A percentile compares a stretch with the other conserved stretches of the same genome.
Conservation (phyloP, 2,797 vertebrate species). For the Squalus acanthias region DNA sequence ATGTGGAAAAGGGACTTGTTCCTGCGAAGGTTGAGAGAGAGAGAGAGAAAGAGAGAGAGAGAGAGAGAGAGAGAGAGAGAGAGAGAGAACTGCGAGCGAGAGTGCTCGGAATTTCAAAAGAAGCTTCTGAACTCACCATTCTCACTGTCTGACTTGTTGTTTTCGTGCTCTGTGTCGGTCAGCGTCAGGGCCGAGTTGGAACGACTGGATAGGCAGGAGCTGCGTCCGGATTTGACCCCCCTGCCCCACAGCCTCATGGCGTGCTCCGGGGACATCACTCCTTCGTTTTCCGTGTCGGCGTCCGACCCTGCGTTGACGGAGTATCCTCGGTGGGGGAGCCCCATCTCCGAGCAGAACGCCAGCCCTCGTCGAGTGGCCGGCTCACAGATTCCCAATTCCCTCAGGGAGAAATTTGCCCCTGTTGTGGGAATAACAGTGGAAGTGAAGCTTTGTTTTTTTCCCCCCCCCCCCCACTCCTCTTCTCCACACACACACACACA, state of each 20-base stretch:
- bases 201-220: constrained; percentile 89
- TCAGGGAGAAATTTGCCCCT: constrained; percentile 97
- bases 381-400: constrained; percentile 94
- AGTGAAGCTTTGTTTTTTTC: not conserved
- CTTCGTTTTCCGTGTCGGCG: constrained; percentile 79
- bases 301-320: constrained; percentile 78
- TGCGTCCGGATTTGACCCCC: constrained; percentile 83
- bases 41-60: too few relatives aligned
- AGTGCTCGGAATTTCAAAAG: not conserved
- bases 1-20: constrained; percentile 42
- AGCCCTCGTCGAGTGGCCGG: constrained; percentile 82
- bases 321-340: constrained; percentile 88
- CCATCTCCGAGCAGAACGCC: constrained; percentile 90
- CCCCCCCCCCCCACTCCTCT: too few relatives aligned
- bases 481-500: not conserved
- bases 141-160: constrained; percentile 88
- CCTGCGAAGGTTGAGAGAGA: not conserved
- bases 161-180: constrained; percentile 94
- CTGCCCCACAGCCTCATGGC: constrained; percentile 90
- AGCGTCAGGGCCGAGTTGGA: constrained; percentile 96
- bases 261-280: constrained; percentile 87
- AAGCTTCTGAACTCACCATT: constrained; percentile 72
- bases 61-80: not conserved
- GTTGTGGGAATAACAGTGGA: constrained; percentile 42
- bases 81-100: not conserved